phyloP scores from a whole-genome alignment of 2,888 invertebrate genomes.

The Miltochrista miniata region DNA sequence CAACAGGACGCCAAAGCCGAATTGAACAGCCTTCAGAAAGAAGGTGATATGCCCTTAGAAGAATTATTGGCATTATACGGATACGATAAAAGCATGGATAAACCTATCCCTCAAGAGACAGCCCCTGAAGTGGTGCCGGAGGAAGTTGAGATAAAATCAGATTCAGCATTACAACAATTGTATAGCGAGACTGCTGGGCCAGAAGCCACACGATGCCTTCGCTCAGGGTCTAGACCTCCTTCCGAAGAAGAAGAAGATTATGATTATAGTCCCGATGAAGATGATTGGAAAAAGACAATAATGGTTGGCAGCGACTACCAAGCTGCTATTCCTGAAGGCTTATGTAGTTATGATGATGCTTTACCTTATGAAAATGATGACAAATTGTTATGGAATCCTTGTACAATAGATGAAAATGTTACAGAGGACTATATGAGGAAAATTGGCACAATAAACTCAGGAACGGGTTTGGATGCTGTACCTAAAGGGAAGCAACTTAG shows the following conservation, averaged over 20 bases:
- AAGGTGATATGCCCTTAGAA: conserved; percentile 98
- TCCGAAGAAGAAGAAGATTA: conserved; percentile 93
- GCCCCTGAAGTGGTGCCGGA: conserved; percentile 64
- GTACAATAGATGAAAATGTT: conserved; percentile 86
- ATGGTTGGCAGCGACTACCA: conserved; percentile 98
- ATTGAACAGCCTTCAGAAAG: conserved; percentile 94
- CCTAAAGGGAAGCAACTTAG: conserved; percentile 90
- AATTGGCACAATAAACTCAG: conserved; percentile 77
- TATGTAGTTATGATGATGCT: conserved; percentile 96
- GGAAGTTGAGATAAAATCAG: conserved; percentile 66
- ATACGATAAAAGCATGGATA: conserved; percentile 82
- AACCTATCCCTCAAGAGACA: conserved; percentile 55
- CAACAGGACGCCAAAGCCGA: conserved; percentile 93
- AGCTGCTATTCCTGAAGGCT: conserved; percentile 95
- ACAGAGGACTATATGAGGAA: conserved; percentile 92
- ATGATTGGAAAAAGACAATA: conserved; percentile 96
- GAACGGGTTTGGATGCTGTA: conserved; percentile 78
- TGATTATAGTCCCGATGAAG: conserved; percentile 92
- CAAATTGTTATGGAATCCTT: conserved; percentile 96
- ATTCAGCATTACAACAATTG: conserved; percentile 76
- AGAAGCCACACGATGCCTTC: conserved; percentile 73
- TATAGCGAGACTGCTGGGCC: conserved; percentile 68
- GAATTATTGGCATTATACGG: conserved; percentile 96
- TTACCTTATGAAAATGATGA: conserved; percentile 97
- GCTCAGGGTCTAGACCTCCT: conserved; percentile 88